phyloP scores from a whole-genome alignment of 2,888 invertebrate species.

The Magallana nippona region DNA sequence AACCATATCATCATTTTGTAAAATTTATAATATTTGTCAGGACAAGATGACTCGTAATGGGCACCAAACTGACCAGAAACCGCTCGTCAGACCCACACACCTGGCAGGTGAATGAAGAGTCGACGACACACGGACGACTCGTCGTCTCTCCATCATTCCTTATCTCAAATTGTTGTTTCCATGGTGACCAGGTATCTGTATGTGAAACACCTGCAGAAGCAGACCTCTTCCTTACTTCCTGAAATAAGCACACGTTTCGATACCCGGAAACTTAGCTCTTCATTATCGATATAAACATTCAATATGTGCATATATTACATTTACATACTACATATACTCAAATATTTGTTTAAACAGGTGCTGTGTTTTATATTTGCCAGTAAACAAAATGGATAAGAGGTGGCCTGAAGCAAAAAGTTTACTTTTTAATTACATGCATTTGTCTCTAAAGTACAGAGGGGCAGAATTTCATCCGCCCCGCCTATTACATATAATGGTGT shows the following conservation, averaged over 20 bases:
- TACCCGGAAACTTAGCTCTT: neutral
- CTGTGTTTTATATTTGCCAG: neutral
- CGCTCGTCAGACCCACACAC: neutral
- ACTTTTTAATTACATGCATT: too few species aligned
- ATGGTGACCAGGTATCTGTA: neutral
- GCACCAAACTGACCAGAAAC: neutral
- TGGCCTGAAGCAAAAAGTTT: too few species aligned
- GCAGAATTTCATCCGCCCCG: too few species aligned
- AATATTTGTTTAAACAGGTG: neutral
- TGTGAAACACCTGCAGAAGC: constrained; percentile 2
- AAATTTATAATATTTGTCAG: neutral
- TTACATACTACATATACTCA: neutral
- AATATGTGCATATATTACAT: constrained; percentile 4
- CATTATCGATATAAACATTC: neutral
- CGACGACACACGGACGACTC: neutral
- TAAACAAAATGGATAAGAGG: too few species aligned
- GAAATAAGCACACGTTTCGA: too few species aligned
- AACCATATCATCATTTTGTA: too few species aligned
- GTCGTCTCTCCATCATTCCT: constrained; percentile 2
- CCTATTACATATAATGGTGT: too few species aligned
- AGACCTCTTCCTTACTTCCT: too few species aligned
- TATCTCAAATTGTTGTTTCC: constrained; percentile 14
- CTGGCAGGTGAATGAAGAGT: neutral
- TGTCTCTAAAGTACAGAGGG: too few species aligned
- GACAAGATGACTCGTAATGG: neutral